phyloP scores from a whole-genome alignment of 2,113 vertebrate species.

The Sialia sialis region DNA sequence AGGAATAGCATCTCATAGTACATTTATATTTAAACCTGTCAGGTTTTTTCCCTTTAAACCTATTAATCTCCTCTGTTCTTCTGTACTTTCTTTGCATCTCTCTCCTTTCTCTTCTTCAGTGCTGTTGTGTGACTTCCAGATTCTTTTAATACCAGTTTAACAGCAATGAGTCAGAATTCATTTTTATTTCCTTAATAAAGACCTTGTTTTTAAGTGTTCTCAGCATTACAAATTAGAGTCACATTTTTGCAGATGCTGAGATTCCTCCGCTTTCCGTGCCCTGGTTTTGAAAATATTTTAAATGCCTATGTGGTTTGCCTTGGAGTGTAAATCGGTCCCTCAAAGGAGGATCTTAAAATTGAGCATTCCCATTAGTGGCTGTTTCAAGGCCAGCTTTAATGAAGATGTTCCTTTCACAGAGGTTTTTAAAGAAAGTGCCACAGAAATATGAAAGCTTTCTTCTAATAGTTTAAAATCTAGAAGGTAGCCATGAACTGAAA shows the following conservation, averaged over 20 bases:
- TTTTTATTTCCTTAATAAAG: slow-evolving; percentile 7
- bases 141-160: not conserved
- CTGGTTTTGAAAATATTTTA: slow-evolving; percentile 52
- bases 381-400: slow-evolving; percentile 37
- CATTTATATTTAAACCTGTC: not conserved
- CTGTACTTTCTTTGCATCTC: not conserved
- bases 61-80: not conserved
- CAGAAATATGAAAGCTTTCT: not conserved
- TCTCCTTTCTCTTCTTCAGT: not conserved
- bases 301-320: slow-evolving; percentile 36
- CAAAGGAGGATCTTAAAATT: slow-evolving; percentile 39
- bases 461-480: not conserved
- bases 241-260: not conserved
- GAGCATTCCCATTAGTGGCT: slow-evolving; percentile 28
- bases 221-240: not conserved
- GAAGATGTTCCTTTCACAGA: not conserved
- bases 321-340: slow-evolving; percentile 27
- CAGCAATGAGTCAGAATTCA: not conserved
- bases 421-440: not conserved
- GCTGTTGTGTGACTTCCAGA: not conserved
- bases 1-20: not conserved
- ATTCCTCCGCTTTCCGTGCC: not conserved
- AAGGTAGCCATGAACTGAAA: not conserved
- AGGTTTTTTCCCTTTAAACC: not conserved
- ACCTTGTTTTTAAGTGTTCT: not conserved